A percentile compares a stretch with the other conserved stretches of the same genome.
phyloP scores from a whole-genome alignment of 2,888 invertebrate species.

The Agapostemon virescens region DNA sequence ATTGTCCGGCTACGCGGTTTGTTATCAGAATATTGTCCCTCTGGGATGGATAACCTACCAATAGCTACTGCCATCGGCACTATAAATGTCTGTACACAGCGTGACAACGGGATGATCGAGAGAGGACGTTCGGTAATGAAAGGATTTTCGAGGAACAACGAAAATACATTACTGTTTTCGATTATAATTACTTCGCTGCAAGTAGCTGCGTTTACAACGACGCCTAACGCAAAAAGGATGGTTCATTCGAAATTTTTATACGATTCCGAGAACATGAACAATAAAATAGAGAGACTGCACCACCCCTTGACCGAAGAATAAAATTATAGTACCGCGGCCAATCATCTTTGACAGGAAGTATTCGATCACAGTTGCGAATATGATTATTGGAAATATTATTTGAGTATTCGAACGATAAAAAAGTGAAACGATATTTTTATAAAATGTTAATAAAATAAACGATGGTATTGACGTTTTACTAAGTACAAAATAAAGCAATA shows the following conservation, averaged over 20 bases:
- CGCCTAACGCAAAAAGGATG: neutral
- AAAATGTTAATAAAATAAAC: neutral
- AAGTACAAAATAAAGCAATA: neutral
- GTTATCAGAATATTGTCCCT: slow-evolving; percentile 50
- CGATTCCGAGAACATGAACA: neutral
- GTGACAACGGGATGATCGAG: slow-evolving; percentile 12
- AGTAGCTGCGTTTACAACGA: neutral
- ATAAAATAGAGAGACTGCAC: neutral
- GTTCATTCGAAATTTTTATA: neutral
- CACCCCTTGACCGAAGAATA: neutral
- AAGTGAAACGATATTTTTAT: neutral
- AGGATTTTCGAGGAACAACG: neutral
- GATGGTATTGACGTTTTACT: neutral
- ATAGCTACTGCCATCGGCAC: neutral
- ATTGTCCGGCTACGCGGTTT: slow-evolving; percentile 33
- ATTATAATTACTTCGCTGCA: neutral
- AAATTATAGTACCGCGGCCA: neutral
- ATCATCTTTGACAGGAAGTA: neutral
- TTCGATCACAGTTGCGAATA: neutral
- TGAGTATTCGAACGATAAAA: neutral
- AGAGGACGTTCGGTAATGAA: neutral
- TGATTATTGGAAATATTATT: neutral
- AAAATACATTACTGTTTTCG: neutral
- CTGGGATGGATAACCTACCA: slow-evolving; percentile 27
- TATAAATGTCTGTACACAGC: neutral